These are phyloP conservation scores for Drosophila cracens DNA, from an alignment of 2,888 invertebrate species.

Conservation along the genomic window DNA sequence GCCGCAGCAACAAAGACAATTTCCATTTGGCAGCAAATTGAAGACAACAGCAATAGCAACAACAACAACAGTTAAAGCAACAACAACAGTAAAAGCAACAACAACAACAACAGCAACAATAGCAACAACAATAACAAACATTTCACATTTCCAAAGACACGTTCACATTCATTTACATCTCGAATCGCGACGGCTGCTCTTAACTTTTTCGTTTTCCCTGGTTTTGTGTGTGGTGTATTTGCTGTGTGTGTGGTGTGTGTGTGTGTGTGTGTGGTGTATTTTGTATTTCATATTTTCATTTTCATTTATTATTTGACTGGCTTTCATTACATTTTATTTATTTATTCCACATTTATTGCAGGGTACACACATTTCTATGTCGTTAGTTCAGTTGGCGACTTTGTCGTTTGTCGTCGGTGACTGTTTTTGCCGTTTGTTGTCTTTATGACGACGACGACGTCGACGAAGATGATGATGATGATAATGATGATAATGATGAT, in stretches of 20 bases:
- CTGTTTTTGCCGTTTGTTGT: conserved; percentile 64
- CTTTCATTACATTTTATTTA: conserved; percentile 80
- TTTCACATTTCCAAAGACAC: conserved; percentile 17
- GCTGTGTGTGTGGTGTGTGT: conserved; percentile 14
- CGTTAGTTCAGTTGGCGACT: conserved; percentile 75
- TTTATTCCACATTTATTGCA: conserved; percentile 78
- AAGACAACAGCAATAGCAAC: conserved; percentile 41
- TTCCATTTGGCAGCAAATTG: conserved; percentile 57
- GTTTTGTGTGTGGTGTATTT: conserved; percentile 52
- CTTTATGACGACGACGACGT: conserved; percentile 66
- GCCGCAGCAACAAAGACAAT: conserved; percentile 35
- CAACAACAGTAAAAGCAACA: background rate
- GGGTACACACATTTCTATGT: conserved; percentile 65
- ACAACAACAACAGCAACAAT: background rate
- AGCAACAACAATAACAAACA: background rate
- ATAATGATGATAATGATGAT: conserved; percentile 20
- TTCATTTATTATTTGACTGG: conserved; percentile 78
- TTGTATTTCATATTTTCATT: conserved; percentile 55
- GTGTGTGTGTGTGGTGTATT: conserved; percentile 4
- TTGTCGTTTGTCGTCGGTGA: conserved; percentile 37
- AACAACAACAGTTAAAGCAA: background rate
- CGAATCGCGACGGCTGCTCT: conserved; percentile 3
- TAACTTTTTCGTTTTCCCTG: background rate
- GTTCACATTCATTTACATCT: conserved; percentile 47
- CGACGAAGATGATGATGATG: conserved; percentile 13